These are phyloP conservation scores for Oxystoma pomonae DNA, from an alignment of 2,888 invertebrate species.

Conservation along the genomic window DNA sequence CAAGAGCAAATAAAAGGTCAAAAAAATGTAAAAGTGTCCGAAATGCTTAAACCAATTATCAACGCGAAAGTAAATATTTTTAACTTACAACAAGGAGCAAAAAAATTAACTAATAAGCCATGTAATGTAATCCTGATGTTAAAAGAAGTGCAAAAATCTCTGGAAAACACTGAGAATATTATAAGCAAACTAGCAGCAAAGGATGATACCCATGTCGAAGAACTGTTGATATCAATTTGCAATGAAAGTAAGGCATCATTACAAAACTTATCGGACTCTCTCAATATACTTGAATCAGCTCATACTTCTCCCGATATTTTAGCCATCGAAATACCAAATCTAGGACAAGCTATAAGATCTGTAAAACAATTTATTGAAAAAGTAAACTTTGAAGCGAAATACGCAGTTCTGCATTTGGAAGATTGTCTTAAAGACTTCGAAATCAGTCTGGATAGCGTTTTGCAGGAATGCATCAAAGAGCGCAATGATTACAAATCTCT, in stretches of 20 bases:
- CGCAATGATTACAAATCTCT: constrained; percentile 29
- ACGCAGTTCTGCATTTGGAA: constrained; percentile 16
- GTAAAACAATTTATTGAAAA: constrained; percentile 19
- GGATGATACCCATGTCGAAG: background rate
- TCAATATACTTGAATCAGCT: constrained; percentile 24
- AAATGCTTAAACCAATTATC: constrained; percentile 20
- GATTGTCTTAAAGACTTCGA: constrained; percentile 12
- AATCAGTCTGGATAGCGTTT: constrained; percentile 13
- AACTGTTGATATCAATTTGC: constrained; percentile 17
- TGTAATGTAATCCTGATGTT: background rate
- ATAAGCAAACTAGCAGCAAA: background rate
- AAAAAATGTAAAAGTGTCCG: constrained; percentile 12
- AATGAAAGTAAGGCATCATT: constrained; percentile 19
- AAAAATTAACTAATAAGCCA: background rate
- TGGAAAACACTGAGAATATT: background rate
- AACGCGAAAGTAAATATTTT: constrained; percentile 16
- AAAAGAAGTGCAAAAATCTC: background rate
- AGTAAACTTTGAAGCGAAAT: constrained; percentile 20
- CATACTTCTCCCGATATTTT: constrained; percentile 27
- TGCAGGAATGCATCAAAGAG: constrained; percentile 29
- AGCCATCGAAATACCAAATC: constrained; percentile 25
- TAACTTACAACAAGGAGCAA: constrained; percentile 17
- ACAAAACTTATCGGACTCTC: constrained; percentile 18
- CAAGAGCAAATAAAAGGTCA: constrained; percentile 8
- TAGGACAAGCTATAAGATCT: constrained; percentile 21